Evolutionary conservation across 2,113 vertebrate species (phyloP).

Genomic region (Hemiscyllium ocellatum): DNA sequence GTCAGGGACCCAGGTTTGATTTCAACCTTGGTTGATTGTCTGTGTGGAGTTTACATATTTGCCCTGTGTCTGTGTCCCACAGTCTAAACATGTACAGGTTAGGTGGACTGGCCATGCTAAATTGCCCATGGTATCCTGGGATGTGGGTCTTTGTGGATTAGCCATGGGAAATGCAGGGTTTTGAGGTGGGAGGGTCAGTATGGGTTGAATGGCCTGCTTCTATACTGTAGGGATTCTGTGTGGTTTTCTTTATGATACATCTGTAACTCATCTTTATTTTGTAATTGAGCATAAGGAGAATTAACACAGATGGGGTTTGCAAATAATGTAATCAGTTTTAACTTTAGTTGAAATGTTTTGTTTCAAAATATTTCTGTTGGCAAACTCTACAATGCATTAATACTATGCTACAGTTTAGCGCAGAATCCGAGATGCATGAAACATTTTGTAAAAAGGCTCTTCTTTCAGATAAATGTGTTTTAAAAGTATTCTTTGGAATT

Average conservation of each 20-base stretch:
- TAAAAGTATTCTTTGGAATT: neutral
- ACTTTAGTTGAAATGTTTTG: neutral
- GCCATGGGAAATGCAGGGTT: too few relatives aligned
- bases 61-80: too few relatives aligned
- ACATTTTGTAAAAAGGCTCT: neutral
- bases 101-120: too few relatives aligned
- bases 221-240: too few relatives aligned
- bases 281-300: neutral
- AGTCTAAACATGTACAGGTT: too few relatives aligned
- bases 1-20: too few relatives aligned
- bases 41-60: too few relatives aligned
- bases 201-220: too few relatives aligned
- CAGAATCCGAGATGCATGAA: neutral
- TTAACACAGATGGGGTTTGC: neutral
- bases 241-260: neutral
- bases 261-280: neutral
- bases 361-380: neutral
- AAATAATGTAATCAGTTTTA: neutral
- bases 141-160: too few relatives aligned
- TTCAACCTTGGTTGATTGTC: too few relatives aligned
- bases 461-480: neutral
- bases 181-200: too few relatives aligned
- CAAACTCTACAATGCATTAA: neutral
- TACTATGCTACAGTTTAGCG: neutral
- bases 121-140: too few relatives aligned